Percentiles rank a stretch among this genome's conserved stretches.
Conservation (phyloP, 2,888 invertebrate species). For the Pyrochroa serraticornis region DNA sequence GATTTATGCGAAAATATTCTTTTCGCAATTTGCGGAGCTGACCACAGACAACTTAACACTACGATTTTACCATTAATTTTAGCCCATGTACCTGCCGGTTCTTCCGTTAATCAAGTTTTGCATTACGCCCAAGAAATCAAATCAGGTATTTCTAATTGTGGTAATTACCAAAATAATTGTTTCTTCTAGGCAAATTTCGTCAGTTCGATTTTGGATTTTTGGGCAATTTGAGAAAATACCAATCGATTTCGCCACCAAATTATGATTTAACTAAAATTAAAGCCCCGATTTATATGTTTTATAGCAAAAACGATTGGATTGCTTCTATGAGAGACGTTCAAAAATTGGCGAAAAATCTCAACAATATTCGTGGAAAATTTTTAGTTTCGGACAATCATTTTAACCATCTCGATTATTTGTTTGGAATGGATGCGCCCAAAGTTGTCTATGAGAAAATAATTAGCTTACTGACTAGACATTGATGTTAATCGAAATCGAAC, state of each 20-base stretch:
- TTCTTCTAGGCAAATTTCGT: constrained; percentile 35
- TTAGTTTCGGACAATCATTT: constrained; percentile 45
- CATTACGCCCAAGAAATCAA: constrained; percentile 21
- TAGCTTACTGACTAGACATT: constrained; percentile 35
- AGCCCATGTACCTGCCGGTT: constrained; percentile 30
- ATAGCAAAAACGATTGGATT: constrained; percentile 61
- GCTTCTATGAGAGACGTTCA: constrained; percentile 48
- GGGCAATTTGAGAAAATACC: constrained; percentile 8
- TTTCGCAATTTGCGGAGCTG: constrained; percentile 17
- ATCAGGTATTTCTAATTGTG: constrained; percentile 15
- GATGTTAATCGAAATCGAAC: background rate
- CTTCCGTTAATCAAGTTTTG: constrained; percentile 14
- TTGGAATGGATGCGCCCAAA: constrained; percentile 46
- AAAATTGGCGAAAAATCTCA: constrained; percentile 45
- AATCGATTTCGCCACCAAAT: constrained; percentile 1
- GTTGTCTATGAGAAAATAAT: constrained; percentile 48
- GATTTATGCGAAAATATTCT: constrained; percentile 19
- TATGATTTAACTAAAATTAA: constrained; percentile 18
- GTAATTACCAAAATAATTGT: background rate
- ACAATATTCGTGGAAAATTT: constrained; percentile 40
- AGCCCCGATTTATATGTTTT: constrained; percentile 58
- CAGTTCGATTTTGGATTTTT: constrained; percentile 20
- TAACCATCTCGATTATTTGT: constrained; percentile 52
- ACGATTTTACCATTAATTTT: constrained; percentile 33
- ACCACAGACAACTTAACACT: constrained; percentile 15